These are phyloP conservation scores for Arctopsyche grandis DNA, from an alignment of 1,140 invertebrate species.

Conservation along the genomic window DNA sequence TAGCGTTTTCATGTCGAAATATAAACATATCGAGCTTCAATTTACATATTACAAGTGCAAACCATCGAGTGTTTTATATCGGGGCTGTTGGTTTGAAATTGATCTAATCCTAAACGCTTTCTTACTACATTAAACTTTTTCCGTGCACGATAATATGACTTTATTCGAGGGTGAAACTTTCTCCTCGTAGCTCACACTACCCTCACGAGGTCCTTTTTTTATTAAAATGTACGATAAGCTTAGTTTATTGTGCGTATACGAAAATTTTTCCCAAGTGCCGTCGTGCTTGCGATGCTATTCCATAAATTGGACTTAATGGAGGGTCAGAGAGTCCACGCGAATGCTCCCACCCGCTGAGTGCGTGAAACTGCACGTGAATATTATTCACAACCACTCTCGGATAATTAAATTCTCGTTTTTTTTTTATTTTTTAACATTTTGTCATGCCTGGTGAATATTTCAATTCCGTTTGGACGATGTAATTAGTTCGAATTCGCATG, in stretches of 20 bases:
- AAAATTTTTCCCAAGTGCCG: background rate
- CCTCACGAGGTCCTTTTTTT: background rate
- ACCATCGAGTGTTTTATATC: slow-evolving; percentile 1
- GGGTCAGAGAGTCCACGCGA: background rate
- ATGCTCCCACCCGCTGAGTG: background rate
- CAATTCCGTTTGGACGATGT: too few species aligned
- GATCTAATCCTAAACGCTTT: slow-evolving; percentile 8
- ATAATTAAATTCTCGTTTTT: too few species aligned
- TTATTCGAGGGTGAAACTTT: background rate
- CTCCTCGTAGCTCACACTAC: background rate
- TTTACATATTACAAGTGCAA: too few species aligned
- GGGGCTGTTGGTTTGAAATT: slow-evolving; percentile 3
- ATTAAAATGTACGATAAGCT: slow-evolving; percentile 25
- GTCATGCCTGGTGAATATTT: too few species aligned
- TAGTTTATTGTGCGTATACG: slow-evolving; percentile 17
- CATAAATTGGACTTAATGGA: slow-evolving; percentile 21
- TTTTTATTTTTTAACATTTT: too few species aligned
- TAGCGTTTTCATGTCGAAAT: too few species aligned
- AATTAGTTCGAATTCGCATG: too few species aligned
- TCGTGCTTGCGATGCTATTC: background rate
- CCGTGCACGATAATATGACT: background rate
- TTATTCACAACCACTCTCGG: too few species aligned
- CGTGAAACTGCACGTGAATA: background rate
- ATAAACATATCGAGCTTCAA: too few species aligned
- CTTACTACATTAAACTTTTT: background rate